Evolutionary conservation across 1,140 invertebrate genomes (phyloP).

Genomic region (Drosophila navojoa): DNA sequence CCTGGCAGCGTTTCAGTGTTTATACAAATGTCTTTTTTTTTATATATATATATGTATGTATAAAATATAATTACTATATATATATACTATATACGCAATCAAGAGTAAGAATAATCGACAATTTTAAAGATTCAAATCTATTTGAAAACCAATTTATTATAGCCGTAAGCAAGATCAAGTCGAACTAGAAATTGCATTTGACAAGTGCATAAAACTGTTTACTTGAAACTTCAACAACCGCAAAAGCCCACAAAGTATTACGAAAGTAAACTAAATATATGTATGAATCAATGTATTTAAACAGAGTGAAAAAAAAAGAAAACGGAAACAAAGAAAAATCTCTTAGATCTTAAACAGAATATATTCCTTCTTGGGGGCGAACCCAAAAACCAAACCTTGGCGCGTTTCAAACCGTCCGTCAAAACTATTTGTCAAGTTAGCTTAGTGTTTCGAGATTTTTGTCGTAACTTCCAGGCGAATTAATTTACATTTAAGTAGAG

Average conservation of each 20-base stretch:
- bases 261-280: not conserved
- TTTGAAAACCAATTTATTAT: slow-evolving; percentile 7
- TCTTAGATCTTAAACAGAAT: not conserved
- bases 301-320: not conserved
- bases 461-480: not conserved
- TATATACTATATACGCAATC: slow-evolving; percentile 31
- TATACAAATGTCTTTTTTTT: slow-evolving; percentile 27
- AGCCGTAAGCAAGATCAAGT: slow-evolving; percentile 3
- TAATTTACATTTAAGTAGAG: not conserved
- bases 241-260: too few species aligned
- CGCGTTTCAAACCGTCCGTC: slow-evolving; percentile 24
- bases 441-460: not conserved
- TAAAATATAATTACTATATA: not conserved
- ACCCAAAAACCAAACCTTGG: not conserved
- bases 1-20: slow-evolving; percentile 42
- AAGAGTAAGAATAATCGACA: slow-evolving; percentile 12
- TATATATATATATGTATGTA: slow-evolving; percentile 8
- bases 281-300: not conserved
- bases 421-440: slow-evolving; percentile 7
- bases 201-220: not conserved
- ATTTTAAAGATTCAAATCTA: not conserved
- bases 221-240: too few species aligned
- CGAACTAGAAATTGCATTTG: not conserved
- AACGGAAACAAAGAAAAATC: too few species aligned
- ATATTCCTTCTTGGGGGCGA: not conserved